Evolutionary conservation across 2,797 vertebrate species (phyloP).

Genomic region (Melanotaenia parkinsoni): DNA sequence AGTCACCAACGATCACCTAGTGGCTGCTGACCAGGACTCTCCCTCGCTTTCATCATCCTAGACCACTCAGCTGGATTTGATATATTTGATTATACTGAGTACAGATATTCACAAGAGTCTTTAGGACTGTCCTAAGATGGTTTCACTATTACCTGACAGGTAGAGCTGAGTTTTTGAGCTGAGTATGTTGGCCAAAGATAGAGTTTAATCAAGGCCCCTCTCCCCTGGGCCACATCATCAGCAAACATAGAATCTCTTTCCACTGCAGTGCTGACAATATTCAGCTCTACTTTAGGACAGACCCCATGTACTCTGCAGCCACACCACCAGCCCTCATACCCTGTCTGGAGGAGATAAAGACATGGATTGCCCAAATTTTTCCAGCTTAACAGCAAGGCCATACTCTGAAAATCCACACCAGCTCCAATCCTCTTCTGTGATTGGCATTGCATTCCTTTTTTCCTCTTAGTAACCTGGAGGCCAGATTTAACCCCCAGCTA

Average conservation of each 20-base stretch:
- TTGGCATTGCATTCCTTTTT: not conserved
- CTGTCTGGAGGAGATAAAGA: not conserved
- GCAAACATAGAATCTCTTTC: not conserved
- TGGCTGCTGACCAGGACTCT: not conserved
- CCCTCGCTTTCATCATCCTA: not conserved
- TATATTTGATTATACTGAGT: too few relatives aligned
- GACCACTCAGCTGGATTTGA: not conserved
- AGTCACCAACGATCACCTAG: not conserved
- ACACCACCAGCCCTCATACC: not conserved
- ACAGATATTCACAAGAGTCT: too few relatives aligned
- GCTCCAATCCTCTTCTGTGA: not conserved
- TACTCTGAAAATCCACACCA: not conserved
- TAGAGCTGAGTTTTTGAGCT: too few relatives aligned
- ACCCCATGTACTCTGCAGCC: not conserved
- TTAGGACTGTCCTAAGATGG: too few relatives aligned
- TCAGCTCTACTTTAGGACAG: not conserved
- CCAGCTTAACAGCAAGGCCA: not conserved
- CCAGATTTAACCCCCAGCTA: not conserved
- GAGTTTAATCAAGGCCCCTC: too few relatives aligned
- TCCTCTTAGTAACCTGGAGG: not conserved
- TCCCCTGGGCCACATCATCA: not conserved
- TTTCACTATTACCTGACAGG: not conserved
- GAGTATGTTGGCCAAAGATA: too few relatives aligned
- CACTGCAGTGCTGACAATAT: not conserved
- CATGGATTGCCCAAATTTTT: not conserved